Base-by-base conservation (phyloP, 2,113 vertebrate genomes). In the Speoplatyrhinus poulsoni region DNA sequence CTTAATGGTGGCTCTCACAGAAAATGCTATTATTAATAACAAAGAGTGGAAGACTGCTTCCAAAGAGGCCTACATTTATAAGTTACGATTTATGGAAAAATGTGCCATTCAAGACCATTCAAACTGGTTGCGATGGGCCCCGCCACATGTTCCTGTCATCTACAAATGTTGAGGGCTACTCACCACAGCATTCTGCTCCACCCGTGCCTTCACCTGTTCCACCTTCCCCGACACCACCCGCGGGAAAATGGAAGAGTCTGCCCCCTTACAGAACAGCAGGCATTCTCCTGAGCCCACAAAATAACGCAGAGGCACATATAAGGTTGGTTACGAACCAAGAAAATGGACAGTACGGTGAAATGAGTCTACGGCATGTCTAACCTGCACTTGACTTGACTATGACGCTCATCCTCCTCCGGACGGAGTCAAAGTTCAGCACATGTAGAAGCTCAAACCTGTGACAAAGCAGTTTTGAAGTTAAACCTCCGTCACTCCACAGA, bases 231-330 rank as follows among this genome's bases (percentile, higher is more conserved):
- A 95, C 62, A 94, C 91, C 54, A 99, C 95, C 58, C 93, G 91
- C 33, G 98, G 98, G 73, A 99, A 98, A 89, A 99, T 95, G 57
- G 98, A 95, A 1, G 96, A 98, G 86, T 99, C 98, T 2, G 98
- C 98, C 69, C 98, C 98, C 87, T 99, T 99, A 81, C 96, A 98
- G 81, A 99, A 98, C 49, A 99, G 91, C 80, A 94, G 94, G 82
- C 95, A 94, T 46, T 98, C 96, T 69, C 95, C 98, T 99, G 81
- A 47, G 54, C 77, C 12, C n/a, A 52, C 19, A 62, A 6, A 56
- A 2, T 19, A 7, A 67, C 3, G 56, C 56, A 19, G 26, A 36
- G 56, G 52, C 9, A 3, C 33, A 33, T 9, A 33, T 68, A 7
- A 57, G 9, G 6, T 46, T 3, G 32, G 65, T 12, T 16, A 33